A percentile compares a stretch with the other conserved stretches of the same genome.
Evolutionary conservation across 1,140 invertebrate genomes (phyloP).

Genomic region (Drosophila sechellia): DNA sequence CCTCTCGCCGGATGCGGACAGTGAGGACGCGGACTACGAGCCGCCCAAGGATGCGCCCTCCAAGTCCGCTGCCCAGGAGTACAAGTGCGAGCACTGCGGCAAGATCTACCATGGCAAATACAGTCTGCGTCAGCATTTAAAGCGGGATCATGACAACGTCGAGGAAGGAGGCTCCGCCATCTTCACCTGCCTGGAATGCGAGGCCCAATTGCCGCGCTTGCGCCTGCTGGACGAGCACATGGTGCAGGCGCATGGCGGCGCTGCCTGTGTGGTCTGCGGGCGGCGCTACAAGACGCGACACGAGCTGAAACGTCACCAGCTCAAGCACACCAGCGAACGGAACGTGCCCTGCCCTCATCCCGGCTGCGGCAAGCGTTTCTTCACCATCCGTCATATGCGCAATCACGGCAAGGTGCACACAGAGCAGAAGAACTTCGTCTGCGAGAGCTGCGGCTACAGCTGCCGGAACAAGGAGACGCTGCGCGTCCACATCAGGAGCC

Average conservation of each 20-base stretch:
- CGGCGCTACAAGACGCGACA: slow-evolving; percentile 69
- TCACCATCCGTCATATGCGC: slow-evolving; percentile 64
- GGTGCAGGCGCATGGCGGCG: slow-evolving; percentile 52
- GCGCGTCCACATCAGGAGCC: slow-evolving; percentile 92
- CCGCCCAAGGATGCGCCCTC: slow-evolving; percentile 14
- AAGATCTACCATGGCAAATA: slow-evolving; percentile 61
- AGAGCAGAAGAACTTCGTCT: slow-evolving; percentile 76
- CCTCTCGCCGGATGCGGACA: slow-evolving; percentile 13
- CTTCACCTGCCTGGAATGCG: slow-evolving; percentile 62
- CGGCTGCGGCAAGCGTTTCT: slow-evolving; percentile 70
- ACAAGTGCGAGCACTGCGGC: slow-evolving; percentile 67
- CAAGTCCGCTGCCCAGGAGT: slow-evolving; percentile 13
- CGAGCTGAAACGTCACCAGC: slow-evolving; percentile 67
- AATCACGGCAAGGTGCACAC: slow-evolving; percentile 76
- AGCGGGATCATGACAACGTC: slow-evolving; percentile 51
- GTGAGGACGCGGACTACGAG: slow-evolving; percentile 46
- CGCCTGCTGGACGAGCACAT: slow-evolving; percentile 66
- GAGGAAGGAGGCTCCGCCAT: not conserved
- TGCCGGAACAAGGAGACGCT: slow-evolving; percentile 93
- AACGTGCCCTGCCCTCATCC: slow-evolving; percentile 65
- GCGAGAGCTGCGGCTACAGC: slow-evolving; percentile 76
- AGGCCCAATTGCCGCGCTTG: slow-evolving; percentile 54
- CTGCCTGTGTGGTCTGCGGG: slow-evolving; percentile 49
- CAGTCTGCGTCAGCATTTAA: slow-evolving; percentile 58
- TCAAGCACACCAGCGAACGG: slow-evolving; percentile 66